Percentiles rank a stretch among this genome's conserved stretches.
Conservation (phyloP, 2,888 invertebrate genomes). For the Eledona agricola region DNA sequence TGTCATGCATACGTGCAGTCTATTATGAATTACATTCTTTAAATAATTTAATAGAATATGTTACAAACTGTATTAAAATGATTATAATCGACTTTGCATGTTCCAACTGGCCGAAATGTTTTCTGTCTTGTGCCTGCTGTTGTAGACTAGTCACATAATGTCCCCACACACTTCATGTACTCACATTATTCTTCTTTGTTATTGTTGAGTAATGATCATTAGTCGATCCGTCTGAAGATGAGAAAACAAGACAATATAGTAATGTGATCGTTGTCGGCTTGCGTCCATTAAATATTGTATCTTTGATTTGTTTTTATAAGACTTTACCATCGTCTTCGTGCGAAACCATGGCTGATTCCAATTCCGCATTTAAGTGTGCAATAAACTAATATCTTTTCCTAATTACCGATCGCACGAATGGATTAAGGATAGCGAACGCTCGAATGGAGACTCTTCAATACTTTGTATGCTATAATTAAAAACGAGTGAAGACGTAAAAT, state of each 20-base stretch:
- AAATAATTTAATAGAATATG: slow-evolving; percentile 31
- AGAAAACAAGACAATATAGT: too few relatives aligned
- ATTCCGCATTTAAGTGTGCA: slow-evolving; percentile 18
- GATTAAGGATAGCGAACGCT: slow-evolving; percentile 3
- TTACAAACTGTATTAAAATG: not conserved
- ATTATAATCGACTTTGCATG: slow-evolving; percentile 8
- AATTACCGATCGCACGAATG: slow-evolving; percentile 9
- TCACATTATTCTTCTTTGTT: not conserved
- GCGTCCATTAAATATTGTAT: too few relatives aligned
- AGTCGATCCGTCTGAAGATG: too few relatives aligned
- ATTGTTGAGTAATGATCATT: slow-evolving; percentile 1
- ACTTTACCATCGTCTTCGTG: slow-evolving; percentile 16
- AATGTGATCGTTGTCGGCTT: too few relatives aligned
- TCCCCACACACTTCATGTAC: too few relatives aligned
- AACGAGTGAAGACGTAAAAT: too few relatives aligned
- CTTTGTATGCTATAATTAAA: too few relatives aligned
- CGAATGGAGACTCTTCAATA: too few relatives aligned
- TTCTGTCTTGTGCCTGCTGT: not conserved
- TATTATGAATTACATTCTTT: slow-evolving; percentile 34
- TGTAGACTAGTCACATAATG: too few relatives aligned
- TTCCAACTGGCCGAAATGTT: too few relatives aligned
- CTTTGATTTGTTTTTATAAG: not conserved
- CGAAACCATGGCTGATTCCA: slow-evolving; percentile 9
- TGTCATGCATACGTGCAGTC: slow-evolving; percentile 10
- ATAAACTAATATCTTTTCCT: slow-evolving; percentile 28